Evolutionary conservation across 2,888 invertebrate genomes (phyloP).

Genomic region (Dendrolimus houi): DNA sequence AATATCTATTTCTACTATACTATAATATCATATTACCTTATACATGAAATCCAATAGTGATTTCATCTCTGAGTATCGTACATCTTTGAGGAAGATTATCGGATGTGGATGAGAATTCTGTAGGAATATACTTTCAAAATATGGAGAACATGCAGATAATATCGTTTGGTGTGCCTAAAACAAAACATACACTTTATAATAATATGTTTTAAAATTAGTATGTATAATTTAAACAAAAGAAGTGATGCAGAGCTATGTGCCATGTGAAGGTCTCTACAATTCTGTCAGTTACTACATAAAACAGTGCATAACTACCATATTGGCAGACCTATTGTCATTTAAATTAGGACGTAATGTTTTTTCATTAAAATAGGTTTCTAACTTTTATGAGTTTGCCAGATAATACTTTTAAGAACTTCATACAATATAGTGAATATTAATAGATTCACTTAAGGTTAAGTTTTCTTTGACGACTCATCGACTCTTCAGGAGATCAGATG

Average conservation of each 20-base stretch:
- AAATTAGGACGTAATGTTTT: conserved; percentile 40
- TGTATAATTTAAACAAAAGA: conserved; percentile 36
- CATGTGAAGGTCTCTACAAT: conserved; percentile 46
- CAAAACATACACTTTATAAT: conserved; percentile 26
- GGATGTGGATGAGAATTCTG: conserved; percentile 93
- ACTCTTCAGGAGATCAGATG: no score
- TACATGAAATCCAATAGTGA: conserved; percentile 95
- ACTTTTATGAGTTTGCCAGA: background rate
- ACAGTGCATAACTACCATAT: conserved; percentile 39
- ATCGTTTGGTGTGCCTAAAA: conserved; percentile 94
- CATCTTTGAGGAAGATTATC: conserved; percentile 95
- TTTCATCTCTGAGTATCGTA: conserved; percentile 91
- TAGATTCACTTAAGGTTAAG: no score
- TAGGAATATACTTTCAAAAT: conserved; percentile 93
- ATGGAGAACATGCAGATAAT: conserved; percentile 94
- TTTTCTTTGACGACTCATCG: no score
- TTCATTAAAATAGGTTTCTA: conserved; percentile 15
- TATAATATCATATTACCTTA: conserved; percentile 74
- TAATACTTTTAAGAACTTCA: no score
- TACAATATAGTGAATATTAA: no score
- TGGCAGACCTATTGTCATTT: conserved; percentile 50
- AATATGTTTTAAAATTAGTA: conserved; percentile 21
- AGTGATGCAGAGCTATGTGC: conserved; percentile 28
- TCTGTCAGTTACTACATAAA: conserved; percentile 37
- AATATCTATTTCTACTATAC: no score